Evolutionary conservation across 2,113 vertebrate genomes (phyloP), one percentile per base, ranked within the genome.

Genomic region (Eleginops maclovinus): DNA sequence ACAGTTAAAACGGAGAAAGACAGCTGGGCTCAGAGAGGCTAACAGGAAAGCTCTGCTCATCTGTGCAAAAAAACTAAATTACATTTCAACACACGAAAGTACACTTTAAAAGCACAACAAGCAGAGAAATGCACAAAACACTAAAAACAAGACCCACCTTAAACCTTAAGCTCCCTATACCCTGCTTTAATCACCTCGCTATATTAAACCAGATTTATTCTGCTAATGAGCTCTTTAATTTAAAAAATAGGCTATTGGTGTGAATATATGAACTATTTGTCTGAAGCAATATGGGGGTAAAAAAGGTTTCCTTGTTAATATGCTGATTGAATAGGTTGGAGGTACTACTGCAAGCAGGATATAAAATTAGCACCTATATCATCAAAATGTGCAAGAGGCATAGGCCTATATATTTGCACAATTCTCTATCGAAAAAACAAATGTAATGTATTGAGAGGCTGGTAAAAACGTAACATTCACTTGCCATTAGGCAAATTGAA

Each of bases 171-270:
- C 55, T n/a, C 21, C n/a, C 22, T 28, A 36, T 49, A 69, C n/a
- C 26, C 56, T 54, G 59, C 60, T 63, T 4, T 64, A 40, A 79
- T 75, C 59, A 54, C 15, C 31, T 13, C 1, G 41, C 74, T 72
- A n/a, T 55, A 74, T 81, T 72, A 75, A 80, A 64, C 26, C 47
- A 11, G 54, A 55, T 12, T 3, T 55, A 28, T 36, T 78, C 41
- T 28, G 16, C 41, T 83, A 81, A 71, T 77, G 43, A 83, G 56
- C 17, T 61, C 74, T 77, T 83, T 78, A 7, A 60, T 79, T 79
- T 40, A 76, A 78, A 83, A 69, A 76, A 76, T 56, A 62, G n/a
- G 40, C 17, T 59, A 47, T 70, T n/a, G 11, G 13, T n/a, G 26
- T 43, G 9, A 60, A 49, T 56, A 49, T 56, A 46, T 77, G 51